phyloP scores from a whole-genome alignment of 2,113 vertebrate species.

The Aix galericulata region DNA sequence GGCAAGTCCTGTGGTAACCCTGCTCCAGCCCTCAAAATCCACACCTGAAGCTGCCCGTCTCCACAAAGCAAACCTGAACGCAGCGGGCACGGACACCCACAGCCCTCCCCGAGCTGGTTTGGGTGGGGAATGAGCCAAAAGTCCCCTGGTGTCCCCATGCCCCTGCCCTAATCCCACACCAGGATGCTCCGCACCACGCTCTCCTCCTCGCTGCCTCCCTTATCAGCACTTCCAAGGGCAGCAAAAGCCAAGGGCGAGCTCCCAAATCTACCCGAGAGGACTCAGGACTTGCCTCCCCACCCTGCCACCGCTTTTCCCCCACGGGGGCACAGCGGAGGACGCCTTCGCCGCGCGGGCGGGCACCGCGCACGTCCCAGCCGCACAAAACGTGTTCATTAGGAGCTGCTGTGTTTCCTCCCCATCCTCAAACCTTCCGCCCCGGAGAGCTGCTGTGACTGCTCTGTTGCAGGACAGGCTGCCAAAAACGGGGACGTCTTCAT shows the following conservation, averaged over 20 bases:
- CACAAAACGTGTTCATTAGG: background rate
- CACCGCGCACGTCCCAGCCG: background rate
- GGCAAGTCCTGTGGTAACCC: background rate
- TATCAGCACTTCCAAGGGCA: background rate
- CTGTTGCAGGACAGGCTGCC: conserved; percentile 29
- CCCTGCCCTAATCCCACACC: too few species aligned
- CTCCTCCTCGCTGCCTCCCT: background rate
- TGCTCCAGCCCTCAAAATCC: background rate
- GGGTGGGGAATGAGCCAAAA: accelerated
- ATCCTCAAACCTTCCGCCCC: background rate
- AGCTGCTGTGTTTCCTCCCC: background rate
- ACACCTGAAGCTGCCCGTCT: background rate
- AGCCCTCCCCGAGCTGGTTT: background rate
- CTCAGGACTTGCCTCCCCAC: background rate
- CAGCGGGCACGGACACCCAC: too few species aligned
- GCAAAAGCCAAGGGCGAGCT: background rate
- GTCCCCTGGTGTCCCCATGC: background rate
- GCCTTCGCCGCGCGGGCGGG: background rate
- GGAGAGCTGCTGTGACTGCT: background rate
- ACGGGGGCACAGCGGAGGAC: accelerated
- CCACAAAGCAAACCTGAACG: background rate
- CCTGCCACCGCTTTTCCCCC: background rate
- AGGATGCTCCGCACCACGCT: background rate
- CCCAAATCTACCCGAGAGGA: accelerated
- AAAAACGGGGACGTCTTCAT: conserved; percentile 50